phyloP scores from a whole-genome alignment of 2,113 vertebrate genomes.

The Silurus meridionalis region DNA sequence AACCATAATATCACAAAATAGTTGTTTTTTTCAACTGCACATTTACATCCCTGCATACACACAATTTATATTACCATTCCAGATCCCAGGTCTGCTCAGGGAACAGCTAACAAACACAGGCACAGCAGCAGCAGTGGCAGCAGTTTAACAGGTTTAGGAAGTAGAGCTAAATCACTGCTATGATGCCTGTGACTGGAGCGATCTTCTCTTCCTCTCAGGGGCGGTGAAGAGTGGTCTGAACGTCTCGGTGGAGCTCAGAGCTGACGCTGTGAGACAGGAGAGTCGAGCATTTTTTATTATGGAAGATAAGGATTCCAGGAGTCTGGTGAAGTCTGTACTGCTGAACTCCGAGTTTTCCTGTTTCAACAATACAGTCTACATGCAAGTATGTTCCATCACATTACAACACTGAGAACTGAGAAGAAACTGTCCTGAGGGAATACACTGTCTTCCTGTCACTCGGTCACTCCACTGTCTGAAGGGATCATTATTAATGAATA shows the following conservation, averaged over 20 bases:
- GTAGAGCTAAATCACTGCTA: background rate
- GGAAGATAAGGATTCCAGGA: constrained; percentile 3
- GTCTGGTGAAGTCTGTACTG: background rate
- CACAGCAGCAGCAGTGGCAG: background rate
- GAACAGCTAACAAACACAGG: background rate
- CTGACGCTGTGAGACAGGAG: constrained; percentile 68
- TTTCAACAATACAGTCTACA: constrained; percentile 54
- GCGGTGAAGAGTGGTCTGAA: constrained; percentile 49
- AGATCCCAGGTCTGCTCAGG: background rate
- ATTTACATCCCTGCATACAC: background rate
- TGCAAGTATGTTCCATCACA: constrained; percentile 56
- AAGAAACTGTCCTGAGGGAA: background rate
- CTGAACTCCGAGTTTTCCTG: constrained; percentile 50
- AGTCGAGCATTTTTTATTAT: constrained; percentile 65
- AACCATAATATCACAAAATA: no score
- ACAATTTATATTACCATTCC: background rate
- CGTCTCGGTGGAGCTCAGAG: constrained; percentile 64
- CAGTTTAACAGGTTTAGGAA: background rate
- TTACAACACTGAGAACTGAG: background rate
- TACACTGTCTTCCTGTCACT: background rate
- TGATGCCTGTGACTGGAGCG: background rate
- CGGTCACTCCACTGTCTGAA: background rate
- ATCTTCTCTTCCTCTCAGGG: constrained; percentile 28
- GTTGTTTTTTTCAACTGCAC: no score
- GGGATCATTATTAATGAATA: background rate